These are phyloP conservation scores for Tetragonisca angustula DNA, from an alignment of 2,888 invertebrate genomes.

Conservation along the genomic window DNA sequence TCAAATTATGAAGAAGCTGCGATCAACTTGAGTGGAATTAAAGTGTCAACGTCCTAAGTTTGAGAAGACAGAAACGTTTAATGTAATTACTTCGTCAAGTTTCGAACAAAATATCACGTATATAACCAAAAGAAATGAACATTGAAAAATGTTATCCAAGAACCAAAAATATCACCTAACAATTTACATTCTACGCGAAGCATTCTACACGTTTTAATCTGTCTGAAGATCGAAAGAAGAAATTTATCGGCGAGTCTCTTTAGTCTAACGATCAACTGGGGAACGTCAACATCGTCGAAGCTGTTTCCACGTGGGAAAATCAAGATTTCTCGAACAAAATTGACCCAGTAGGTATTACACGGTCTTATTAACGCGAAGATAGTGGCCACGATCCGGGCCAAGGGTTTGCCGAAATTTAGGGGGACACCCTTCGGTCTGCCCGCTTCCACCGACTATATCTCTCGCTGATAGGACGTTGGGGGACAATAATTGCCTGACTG, in stretches of 20 bases:
- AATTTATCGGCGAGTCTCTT: background rate
- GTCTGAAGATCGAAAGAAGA: background rate
- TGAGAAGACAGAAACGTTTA: too few species aligned
- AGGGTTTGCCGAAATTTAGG: conserved; percentile 54
- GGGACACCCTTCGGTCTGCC: conserved; percentile 56
- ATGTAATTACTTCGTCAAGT: too few species aligned
- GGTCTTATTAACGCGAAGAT: conserved; percentile 61
- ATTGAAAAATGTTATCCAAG: too few species aligned
- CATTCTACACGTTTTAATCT: too few species aligned
- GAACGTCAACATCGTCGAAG: background rate
- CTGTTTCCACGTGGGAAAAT: conserved; percentile 11
- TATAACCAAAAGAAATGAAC: too few species aligned
- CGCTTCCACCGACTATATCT: conserved; percentile 73
- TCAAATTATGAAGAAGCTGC: too few species aligned
- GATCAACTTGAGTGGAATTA: too few species aligned
- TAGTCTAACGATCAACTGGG: conserved; percentile 15
- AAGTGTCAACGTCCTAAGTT: too few species aligned
- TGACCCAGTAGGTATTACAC: conserved; percentile 50
- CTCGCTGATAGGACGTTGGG: conserved; percentile 77
- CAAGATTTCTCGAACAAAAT: conserved; percentile 32
- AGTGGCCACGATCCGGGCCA: conserved; percentile 11
- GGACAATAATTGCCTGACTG: conserved; percentile 77
- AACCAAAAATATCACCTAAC: too few species aligned
- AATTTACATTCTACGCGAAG: too few species aligned
- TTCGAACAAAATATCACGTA: too few species aligned